These are phyloP conservation scores for Aethina tumida DNA, from an alignment of 1,140 invertebrate genomes.

Conservation along the genomic window DNA sequence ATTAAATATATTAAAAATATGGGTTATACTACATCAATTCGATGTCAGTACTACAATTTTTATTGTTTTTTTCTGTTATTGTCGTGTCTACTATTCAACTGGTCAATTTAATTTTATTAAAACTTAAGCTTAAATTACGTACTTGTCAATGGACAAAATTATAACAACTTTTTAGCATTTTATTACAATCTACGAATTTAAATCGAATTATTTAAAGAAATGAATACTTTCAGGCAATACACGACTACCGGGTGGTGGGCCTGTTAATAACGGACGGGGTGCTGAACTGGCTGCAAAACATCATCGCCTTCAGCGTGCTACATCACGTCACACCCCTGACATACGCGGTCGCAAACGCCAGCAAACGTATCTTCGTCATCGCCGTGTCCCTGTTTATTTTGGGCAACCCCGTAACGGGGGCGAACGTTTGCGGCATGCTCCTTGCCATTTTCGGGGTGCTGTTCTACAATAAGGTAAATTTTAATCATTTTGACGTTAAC, in stretches of 20 bases:
- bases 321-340: constrained; percentile 83
- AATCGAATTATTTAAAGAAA: too few relatives aligned
- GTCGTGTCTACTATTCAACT: too few relatives aligned
- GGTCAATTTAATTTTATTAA: too few relatives aligned
- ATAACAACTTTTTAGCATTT: constrained; percentile 1
- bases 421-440: constrained; percentile 86
- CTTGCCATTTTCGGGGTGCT: constrained; percentile 85
- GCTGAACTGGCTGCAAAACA: constrained; percentile 89
- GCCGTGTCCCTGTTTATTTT: constrained; percentile 78
- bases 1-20: too few relatives aligned
- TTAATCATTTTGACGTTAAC: not conserved
- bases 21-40: too few relatives aligned
- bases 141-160: too few relatives aligned
- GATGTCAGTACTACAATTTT: too few relatives aligned
- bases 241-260: constrained; percentile 43
- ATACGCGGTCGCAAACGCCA: constrained; percentile 91
- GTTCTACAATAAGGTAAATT: constrained; percentile 67
- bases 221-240: constrained; percentile 38
- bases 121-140: too few relatives aligned
- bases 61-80: too few relatives aligned
- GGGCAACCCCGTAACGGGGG: constrained; percentile 81
- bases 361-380: constrained; percentile 93
- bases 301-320: constrained; percentile 88
- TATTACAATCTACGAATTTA: too few relatives aligned
- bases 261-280: constrained; percentile 76